These are phyloP conservation scores for Anolis apletophallus DNA, from an alignment of 2,797 vertebrate species.

Conservation along the genomic window DNA sequence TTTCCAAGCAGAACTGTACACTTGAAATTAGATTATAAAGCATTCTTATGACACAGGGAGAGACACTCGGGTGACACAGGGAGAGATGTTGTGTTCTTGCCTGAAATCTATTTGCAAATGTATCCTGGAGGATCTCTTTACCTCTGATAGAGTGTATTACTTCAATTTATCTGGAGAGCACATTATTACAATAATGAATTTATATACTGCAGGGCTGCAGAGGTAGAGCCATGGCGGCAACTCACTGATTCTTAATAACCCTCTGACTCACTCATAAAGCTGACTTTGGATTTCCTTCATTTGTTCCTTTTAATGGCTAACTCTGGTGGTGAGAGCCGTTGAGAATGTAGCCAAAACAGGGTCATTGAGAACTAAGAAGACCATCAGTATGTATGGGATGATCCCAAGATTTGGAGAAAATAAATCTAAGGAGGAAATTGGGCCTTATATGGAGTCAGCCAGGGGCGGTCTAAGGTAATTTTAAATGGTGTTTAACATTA, in stretches of 20 bases:
- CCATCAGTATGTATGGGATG: no score
- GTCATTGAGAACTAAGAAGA: neutral
- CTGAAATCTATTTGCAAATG: slow-evolving; percentile 18
- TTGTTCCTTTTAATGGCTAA: neutral
- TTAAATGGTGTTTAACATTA: no score
- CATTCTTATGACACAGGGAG: slow-evolving; percentile 22
- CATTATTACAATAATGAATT: slow-evolving; percentile 16
- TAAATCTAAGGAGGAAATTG: neutral
- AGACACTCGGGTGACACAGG: neutral
- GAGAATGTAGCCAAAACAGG: neutral
- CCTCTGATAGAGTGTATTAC: neutral
- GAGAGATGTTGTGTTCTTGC: neutral
- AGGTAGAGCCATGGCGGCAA: neutral
- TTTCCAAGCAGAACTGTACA: slow-evolving; percentile 10
- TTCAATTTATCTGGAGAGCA: slow-evolving; percentile 18
- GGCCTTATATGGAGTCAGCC: no score
- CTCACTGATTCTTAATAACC: neutral
- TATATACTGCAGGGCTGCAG: neutral
- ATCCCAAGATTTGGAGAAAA: neutral
- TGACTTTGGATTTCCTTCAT: neutral
- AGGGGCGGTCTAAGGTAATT: no score
- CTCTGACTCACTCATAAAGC: neutral
- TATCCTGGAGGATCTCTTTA: slow-evolving; percentile 11
- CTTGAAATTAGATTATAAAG: slow-evolving; percentile 44
- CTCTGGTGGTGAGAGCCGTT: neutral